Conservation (phyloP, 2,113 vertebrate species). For the Xiphophorus couchianus region DNA sequence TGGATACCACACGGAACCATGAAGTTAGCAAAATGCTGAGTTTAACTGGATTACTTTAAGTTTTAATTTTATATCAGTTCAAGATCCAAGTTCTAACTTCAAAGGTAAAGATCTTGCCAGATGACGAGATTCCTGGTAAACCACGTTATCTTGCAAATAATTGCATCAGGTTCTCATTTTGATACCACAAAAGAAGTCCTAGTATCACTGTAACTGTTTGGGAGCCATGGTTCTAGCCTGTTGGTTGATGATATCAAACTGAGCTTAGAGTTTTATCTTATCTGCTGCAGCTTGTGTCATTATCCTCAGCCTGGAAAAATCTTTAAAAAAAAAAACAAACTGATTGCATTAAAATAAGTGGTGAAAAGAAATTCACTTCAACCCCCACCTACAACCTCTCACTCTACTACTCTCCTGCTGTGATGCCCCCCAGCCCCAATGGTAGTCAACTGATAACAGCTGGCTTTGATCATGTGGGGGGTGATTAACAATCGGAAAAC, state of each 20-base stretch:
- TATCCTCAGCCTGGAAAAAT: slow-evolving; percentile 65
- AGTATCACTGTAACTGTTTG: neutral
- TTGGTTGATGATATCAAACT: slow-evolving; percentile 68
- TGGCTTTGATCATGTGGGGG: slow-evolving; percentile 63
- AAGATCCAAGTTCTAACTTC: no score
- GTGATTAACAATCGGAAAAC: slow-evolving; percentile 70
- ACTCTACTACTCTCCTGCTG: no score
- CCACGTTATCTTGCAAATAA: neutral
- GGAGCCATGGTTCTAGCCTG: neutral
- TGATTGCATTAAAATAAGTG: slow-evolving; percentile 56
- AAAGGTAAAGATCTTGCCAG: no score
- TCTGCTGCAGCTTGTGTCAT: slow-evolving; percentile 38
- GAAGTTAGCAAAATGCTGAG: no score
- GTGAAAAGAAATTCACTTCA: neutral
- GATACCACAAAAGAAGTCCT: neutral
- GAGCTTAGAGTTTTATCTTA: slow-evolving; percentile 68
- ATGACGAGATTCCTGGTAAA: no score
- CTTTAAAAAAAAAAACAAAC: slow-evolving; percentile 29
- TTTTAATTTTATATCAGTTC: no score
- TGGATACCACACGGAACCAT: no score
- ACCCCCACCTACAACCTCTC: no score
- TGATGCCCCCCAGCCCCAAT: neutral
- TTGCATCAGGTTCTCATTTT: neutral
- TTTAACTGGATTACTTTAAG: no score
- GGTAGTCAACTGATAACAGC: slow-evolving; percentile 50